Percentiles rank a stretch among this genome's conserved stretches.
phyloP scores from a whole-genome alignment of 2,888 invertebrate genomes.

The Drosophila mulleri region DNA sequence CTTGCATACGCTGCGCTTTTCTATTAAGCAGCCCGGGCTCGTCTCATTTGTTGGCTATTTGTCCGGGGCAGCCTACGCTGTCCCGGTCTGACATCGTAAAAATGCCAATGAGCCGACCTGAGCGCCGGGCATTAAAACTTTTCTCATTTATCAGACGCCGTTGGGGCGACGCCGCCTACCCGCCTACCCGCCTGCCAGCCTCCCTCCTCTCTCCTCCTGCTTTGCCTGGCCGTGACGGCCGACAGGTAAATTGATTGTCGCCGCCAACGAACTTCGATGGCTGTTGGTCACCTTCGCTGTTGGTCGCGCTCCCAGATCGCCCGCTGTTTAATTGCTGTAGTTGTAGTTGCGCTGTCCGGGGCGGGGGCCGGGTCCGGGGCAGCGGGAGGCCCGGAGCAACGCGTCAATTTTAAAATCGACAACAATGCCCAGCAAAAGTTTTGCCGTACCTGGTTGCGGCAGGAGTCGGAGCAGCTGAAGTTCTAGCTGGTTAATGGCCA shows the following conservation, averaged over 20 bases:
- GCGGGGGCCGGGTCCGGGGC: background rate
- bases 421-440: constrained; percentile 63
- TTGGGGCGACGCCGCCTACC: constrained; percentile 13
- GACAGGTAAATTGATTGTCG: constrained; percentile 75
- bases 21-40: constrained; percentile 71
- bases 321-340: constrained; percentile 69
- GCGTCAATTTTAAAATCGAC: constrained; percentile 53
- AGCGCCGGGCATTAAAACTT: constrained; percentile 73
- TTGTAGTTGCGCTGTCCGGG: constrained; percentile 17
- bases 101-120: constrained; percentile 77
- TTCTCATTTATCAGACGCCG: constrained; percentile 74
- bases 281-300: constrained; percentile 67
- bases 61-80: constrained; percentile 53
- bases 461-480: constrained; percentile 28
- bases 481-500: constrained; percentile 67
- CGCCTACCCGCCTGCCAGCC: background rate
- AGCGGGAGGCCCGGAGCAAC: constrained; percentile 1
- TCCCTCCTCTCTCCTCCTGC: background rate
- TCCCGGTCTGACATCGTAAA: constrained; percentile 65
- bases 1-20: constrained; percentile 73
- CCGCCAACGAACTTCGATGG: constrained; percentile 68
- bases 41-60: constrained; percentile 76
- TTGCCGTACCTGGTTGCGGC: constrained; percentile 25
- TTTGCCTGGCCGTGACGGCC: constrained; percentile 21
- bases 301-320: constrained; percentile 51